Percentiles rank a stretch among this genome's conserved stretches.
phyloP scores from a whole-genome alignment of 2,888 invertebrate species.

The Drosophila mercatorum region DNA sequence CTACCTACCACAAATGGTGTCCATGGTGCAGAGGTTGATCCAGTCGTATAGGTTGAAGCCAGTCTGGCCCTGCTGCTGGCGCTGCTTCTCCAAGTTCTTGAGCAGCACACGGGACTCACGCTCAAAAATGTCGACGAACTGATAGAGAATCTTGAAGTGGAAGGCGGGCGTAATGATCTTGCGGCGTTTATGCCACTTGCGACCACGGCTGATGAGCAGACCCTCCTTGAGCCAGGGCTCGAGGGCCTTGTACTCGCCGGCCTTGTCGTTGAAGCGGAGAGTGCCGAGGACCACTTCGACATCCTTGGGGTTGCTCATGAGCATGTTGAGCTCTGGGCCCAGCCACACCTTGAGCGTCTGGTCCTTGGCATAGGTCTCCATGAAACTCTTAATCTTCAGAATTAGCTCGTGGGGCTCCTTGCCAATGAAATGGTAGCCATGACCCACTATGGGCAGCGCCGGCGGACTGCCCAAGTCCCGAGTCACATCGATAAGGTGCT shows the following conservation, averaged over 20 bases:
- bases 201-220: slow-evolving; percentile 85
- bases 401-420: slow-evolving; percentile 84
- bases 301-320: slow-evolving; percentile 76
- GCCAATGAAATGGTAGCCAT: slow-evolving; percentile 85
- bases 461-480: slow-evolving; percentile 82
- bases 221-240: slow-evolving; percentile 86
- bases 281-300: slow-evolving; percentile 77
- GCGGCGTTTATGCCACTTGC: slow-evolving; percentile 86
- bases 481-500: slow-evolving; percentile 71
- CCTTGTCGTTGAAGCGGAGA: slow-evolving; percentile 86
- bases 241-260: slow-evolving; percentile 85
- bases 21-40: slow-evolving; percentile 87
- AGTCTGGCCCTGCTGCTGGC: slow-evolving; percentile 85
- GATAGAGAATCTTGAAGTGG: slow-evolving; percentile 91
- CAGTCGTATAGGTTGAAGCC: slow-evolving; percentile 87
- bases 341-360: slow-evolving; percentile 80
- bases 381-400: slow-evolving; percentile 64
- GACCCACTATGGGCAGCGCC: slow-evolving; percentile 85
- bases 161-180: slow-evolving; percentile 92
- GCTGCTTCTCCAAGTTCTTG: slow-evolving; percentile 86
- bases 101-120: slow-evolving; percentile 87
- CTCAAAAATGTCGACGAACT: slow-evolving; percentile 90
- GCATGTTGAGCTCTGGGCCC: slow-evolving; percentile 80
- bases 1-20: slow-evolving; percentile 87
- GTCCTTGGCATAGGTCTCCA: slow-evolving; percentile 74